Evolutionary conservation across 2,888 invertebrate genomes (phyloP).

Genomic region (Drosophila algonquin): DNA sequence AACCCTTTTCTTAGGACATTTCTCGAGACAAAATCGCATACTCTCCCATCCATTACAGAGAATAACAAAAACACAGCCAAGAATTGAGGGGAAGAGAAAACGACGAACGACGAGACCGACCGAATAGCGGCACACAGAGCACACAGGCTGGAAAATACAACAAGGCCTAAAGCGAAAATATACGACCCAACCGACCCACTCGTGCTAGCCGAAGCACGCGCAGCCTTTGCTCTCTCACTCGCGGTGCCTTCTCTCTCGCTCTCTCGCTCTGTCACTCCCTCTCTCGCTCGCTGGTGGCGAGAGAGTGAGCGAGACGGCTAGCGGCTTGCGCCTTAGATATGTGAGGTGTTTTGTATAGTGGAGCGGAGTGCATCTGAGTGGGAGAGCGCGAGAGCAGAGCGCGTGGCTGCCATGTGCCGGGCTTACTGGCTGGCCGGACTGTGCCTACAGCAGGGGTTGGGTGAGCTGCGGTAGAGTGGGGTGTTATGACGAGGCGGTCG

Average conservation of each 20-base stretch:
- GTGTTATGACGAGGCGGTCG: constrained; percentile 54
- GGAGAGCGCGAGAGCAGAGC: constrained; percentile 73
- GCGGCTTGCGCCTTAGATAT: constrained; percentile 70
- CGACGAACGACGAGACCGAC: constrained; percentile 52
- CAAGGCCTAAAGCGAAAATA: constrained; percentile 73
- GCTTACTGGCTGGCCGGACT: constrained; percentile 58
- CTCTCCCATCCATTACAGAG: constrained; percentile 12
- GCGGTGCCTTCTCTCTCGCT: constrained; percentile 50
- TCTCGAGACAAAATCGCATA: constrained; percentile 7
- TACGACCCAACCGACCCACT: constrained; percentile 39
- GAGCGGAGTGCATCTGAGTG: constrained; percentile 73
- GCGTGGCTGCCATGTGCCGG: constrained; percentile 70
- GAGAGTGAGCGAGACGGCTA: constrained; percentile 65
- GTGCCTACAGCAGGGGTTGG: constrained; percentile 11
- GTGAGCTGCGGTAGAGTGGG: constrained; percentile 14
- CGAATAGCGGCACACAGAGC: constrained; percentile 66
- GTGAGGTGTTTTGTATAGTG: constrained; percentile 72
- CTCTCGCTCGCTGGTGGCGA: constrained; percentile 7
- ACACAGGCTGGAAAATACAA: constrained; percentile 67
- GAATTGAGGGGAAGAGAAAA: constrained; percentile 48
- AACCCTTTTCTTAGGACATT: background rate
- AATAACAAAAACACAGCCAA: constrained; percentile 51
- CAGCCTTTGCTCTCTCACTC: constrained; percentile 59
- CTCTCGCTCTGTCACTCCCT: constrained; percentile 60
- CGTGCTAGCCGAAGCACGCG: constrained; percentile 39